Base-by-base conservation (phyloP, 2,797 vertebrate species). In the Pangasius djambal region DNA sequence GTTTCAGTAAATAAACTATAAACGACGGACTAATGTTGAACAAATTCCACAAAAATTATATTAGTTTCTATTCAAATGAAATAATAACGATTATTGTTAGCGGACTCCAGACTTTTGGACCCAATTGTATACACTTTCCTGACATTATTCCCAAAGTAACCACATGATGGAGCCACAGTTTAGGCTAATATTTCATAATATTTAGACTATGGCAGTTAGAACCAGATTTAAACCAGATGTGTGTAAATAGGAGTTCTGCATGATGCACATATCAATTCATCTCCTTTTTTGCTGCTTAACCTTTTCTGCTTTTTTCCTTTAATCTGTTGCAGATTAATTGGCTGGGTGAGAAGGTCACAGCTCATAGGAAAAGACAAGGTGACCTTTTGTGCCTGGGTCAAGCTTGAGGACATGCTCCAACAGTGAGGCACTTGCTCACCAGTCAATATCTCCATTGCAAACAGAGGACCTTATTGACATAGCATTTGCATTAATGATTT, bases 371-470 rank as follows among this genome's bases (percentile, higher is more conserved):
- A 85, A 22, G 94, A 91, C 92, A 40, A 81, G 6, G 6, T 94
- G 94, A 95, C 94, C 93, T 85, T 92, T 90, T 94, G 20, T 59
- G 20, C 55, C 31, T 55, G 77, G 50, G 31, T 81, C 77, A 57
- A 34, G 96, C 95, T 96, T 96, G 95, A 97, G 96, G 96, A 96
- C 96, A 95, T 93, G 84, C 91, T 95, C 94, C 95, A 96, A 98
- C 97, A 98, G 98, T 31, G n/a, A 50, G 25, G n/a, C 15, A 31
- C 15, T 78, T 55, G 75, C 15, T 78, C 50, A 59, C 78, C 31
- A 22, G 25, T 81, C 96, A 95, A 91, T 74, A 96, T 98, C 96
- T 90, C 97, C 96, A 97, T 93, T 97, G 97, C 94, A 97, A 98
- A 96, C 7, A 94, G 93, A 95, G 93, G 94, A 96, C 95, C 96